Evolutionary conservation across 92 coral and sea anemone species (phyloP), one percentile per base, ranked within the genome.

Genomic region (Isaurus tuberculatus): DNA sequence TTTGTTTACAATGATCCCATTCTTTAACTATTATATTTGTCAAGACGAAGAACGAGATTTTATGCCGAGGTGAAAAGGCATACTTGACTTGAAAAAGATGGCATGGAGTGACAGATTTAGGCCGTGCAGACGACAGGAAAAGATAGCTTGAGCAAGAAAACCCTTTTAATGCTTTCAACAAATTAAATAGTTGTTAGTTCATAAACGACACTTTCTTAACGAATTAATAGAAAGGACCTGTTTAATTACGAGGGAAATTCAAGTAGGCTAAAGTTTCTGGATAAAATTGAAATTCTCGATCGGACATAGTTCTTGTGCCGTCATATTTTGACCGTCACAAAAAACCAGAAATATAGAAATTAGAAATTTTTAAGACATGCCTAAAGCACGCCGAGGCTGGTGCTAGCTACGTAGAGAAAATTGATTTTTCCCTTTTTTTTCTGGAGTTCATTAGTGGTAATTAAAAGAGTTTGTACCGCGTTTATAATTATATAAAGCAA

Each of bases 161-260:
- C 68, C 14, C 80, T 30, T 63, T 77, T 58, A 8, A 61, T 63
- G 70, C 48, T 58, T 55, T 77, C 82, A 77, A 32, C 82, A 77
- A 77, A 77, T 77, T 77, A 77, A 77, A 77, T 31, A 57, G 58
- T 74, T 74, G 53, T 77, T 77, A 57, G 82, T 77, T 77, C 82
- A 77, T 14, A 67, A 17, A 36, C 81, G 34, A 9, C 34, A 29
- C 69, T n/a, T 75, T 30, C 48, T 0, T 36, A 33, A 31, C 33
- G 30, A 16, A 46, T 40, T 77, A 16, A 77, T 36, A 4, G 2
- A 60, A 7, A 22, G 23, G 23, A 34, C 42, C 42, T 40, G 33
- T 57, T 10, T 31, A 34, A 57, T 34, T 57, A 55, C 13, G 23
- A n/a, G 46, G 23, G 26, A 20, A 29, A 55, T 55, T 0, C 26